Evolutionary conservation across 2,113 vertebrate species (phyloP), one percentile per base, ranked within the genome.

Genomic region (Rousettus leschenaultii): DNA sequence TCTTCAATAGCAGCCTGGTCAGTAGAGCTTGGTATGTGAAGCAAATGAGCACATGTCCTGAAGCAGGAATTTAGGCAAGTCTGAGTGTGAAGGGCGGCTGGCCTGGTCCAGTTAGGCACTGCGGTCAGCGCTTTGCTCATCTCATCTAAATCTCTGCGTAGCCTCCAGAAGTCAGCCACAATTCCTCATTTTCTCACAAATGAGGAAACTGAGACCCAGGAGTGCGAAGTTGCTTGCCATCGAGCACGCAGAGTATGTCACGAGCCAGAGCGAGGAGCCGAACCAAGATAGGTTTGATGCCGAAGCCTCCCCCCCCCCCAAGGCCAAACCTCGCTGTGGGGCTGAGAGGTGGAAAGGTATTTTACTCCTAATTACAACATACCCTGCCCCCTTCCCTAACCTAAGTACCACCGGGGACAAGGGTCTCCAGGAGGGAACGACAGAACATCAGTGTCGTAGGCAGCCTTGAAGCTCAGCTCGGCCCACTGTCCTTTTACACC

Each of bases 391-490:
- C 75, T 63, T 21, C 9, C 9, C 80, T 28, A 19, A 70, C 12
- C 19, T 51, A 19, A n/a, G 57, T 51, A 38, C 63, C 21, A 2
- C 0, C 8, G 26, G n/a, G 19, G 40, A 38, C 24, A 30, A 48
- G 57, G 24, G 7, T 24, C 33, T 77, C 51, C 38, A 65, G 51
- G 68, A 63, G 26, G 66, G 48, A 70, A 51, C 7, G 51, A 3
- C n/a, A 22, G 38, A 70, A 6, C 26, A 33, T 43, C 2, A 43
- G 13, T 9, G 2, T 57, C n/a, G 5, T 0, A 21, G 66, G 7
- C 6, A 83, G 65, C 21, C 28, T 73, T 71, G 35, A 26, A 30
- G 13, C 70, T 59, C 63, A 26, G 28, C 35, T 45, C 8, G 5
- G 15, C 78, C n/a, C 43, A 7, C 12, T 30, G 22, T 48, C n/a